A percentile compares a stretch with the other conserved stretches of the same genome.
Evolutionary conservation across 2,113 vertebrate genomes (phyloP).

Genomic region (Irena cyanogastra): DNA sequence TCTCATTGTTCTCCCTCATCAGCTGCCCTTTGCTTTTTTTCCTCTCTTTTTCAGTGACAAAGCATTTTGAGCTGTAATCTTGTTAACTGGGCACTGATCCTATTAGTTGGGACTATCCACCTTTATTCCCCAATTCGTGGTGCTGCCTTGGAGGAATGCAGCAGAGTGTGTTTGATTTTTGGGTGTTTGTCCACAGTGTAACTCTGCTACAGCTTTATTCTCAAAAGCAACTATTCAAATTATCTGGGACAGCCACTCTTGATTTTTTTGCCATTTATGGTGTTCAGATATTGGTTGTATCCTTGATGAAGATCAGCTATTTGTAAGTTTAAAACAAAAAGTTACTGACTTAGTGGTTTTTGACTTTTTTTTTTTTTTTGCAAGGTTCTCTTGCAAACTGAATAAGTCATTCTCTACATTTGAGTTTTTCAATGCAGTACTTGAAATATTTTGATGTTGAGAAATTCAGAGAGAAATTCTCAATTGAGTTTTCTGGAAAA

Average conservation of each 20-base stretch:
- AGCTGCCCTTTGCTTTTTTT: neutral
- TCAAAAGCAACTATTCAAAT: neutral
- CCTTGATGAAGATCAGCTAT: neutral
- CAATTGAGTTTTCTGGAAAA: neutral
- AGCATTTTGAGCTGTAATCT: constrained; percentile 28
- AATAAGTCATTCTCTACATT: neutral
- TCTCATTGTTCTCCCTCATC: constrained; percentile 34
- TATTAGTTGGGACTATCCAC: neutral
- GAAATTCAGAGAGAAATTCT: neutral
- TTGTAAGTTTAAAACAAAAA: neutral
- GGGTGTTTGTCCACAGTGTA: neutral
- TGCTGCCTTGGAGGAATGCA: neutral
- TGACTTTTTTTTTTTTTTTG: neutral
- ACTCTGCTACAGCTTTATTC: neutral
- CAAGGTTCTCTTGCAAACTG: neutral
- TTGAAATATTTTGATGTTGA: neutral
- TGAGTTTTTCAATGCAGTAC: neutral
- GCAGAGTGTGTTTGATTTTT: neutral
- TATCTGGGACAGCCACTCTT: neutral
- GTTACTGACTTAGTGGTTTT: neutral
- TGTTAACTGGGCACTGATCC: constrained; percentile 28
- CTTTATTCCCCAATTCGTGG: neutral
- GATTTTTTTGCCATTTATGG: neutral
- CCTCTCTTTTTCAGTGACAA: constrained; percentile 2
- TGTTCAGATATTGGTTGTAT: neutral